Percentiles rank a stretch among this genome's conserved stretches.
These are phyloP conservation scores for Pyrgilauda ruficollis DNA, from an alignment of 2,113 vertebrate genomes.

Conservation along the genomic window DNA sequence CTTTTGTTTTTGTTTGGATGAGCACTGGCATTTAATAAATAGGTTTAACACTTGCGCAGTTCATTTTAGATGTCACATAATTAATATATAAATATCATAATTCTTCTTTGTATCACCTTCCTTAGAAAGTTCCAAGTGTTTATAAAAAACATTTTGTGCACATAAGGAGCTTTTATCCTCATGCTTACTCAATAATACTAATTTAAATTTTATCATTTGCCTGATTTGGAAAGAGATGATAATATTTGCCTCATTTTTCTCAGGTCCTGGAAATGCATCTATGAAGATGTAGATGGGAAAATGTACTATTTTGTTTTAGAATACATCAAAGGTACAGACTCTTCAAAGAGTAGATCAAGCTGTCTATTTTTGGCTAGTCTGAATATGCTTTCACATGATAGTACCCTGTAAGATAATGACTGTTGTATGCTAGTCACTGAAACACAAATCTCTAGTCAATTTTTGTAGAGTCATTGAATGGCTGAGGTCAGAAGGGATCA, in stretches of 20 bases:
- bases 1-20: neutral
- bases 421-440: neutral
- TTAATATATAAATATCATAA: neutral
- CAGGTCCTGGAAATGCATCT: neutral
- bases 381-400: neutral
- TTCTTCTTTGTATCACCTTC: neutral
- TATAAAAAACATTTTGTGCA: neutral
- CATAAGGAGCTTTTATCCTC: neutral
- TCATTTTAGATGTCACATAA: neutral
- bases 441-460: neutral
- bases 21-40: neutral
- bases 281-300: neutral
- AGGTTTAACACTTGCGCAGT: neutral
- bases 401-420: neutral
- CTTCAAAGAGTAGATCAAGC: neutral
- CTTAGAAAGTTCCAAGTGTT: neutral
- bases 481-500: neutral
- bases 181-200: neutral
- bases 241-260: neutral
- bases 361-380: neutral
- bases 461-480: neutral
- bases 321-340: neutral
- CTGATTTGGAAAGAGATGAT: neutral
- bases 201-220: neutral
- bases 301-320: neutral